Evolutionary conservation across 2,888 invertebrate species (phyloP), one percentile per base, ranked within the genome.

Genomic region (Andrena dorsata): DNA sequence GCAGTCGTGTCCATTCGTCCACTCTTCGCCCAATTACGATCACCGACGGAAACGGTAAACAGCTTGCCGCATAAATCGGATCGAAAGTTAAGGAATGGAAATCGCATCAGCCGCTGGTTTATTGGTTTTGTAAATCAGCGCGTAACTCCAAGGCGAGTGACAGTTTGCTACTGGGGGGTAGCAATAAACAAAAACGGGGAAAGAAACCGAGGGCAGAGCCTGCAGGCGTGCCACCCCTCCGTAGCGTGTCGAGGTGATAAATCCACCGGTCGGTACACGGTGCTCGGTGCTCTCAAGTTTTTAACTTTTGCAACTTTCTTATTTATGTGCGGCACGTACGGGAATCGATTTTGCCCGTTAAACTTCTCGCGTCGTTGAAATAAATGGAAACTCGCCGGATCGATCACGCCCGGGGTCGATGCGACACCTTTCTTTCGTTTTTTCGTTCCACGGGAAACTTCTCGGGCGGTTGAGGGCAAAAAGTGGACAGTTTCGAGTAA

Each of bases 251-350:
- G 80, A 70, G 81, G 85, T 85, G 89, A 88, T 88, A 90, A 90
- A 90, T 87, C 86, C 85, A 73, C 63, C 60, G 63, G 72, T 60
- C 69, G 51, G 68, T 56, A 30, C 70, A 51, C 69, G 71, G 73
- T 76, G 69, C 70, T 73, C 79, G 86, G 86, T 88, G 85, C 85
- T 86, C 88, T 86, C 87, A 77, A 91, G 84, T 91, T 93, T 87
- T 91, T 92, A 92, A 92, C 92, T 92, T 89, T 73, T 82, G 89
- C 90, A 92, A 93, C 91, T 93, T 93, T 90, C 92, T 92, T 93
- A 93, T 93, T 93, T 93, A 93, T 92, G 92, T 90, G 87, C 85
- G 87, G 86, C 90, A 91, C 89, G 90, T 88, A 88, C 84, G 88
- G 90, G 90, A 92, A 93, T 93, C 90, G 92, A 92, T 92, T 92